These are phyloP conservation scores for Zophobas morio DNA, from an alignment of 1,140 invertebrate species.

Conservation along the genomic window DNA sequence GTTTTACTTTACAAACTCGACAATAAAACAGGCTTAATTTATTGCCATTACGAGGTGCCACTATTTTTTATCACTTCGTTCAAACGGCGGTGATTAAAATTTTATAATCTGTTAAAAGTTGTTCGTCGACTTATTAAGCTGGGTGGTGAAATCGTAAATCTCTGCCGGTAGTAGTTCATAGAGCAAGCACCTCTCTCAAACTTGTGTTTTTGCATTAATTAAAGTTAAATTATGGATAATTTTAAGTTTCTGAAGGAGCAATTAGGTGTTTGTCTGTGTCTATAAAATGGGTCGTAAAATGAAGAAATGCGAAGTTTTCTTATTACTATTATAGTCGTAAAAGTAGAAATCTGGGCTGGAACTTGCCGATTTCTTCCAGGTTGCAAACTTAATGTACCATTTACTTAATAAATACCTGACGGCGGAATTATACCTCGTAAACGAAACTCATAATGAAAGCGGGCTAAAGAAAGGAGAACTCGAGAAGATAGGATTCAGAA, in stretches of 20 bases:
- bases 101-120: constrained; percentile 39
- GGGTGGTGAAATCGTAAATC: constrained; percentile 13
- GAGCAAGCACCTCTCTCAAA: constrained; percentile 9
- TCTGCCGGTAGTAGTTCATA: constrained; percentile 9
- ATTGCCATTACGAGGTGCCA: neutral
- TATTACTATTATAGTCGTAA: no score
- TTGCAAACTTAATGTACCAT: no score
- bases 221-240: constrained; percentile 15
- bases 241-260: constrained; percentile 4
- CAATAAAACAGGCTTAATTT: neutral
- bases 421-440: no score
- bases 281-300: neutral
- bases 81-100: constrained; percentile 21
- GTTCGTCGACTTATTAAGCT: constrained; percentile 2
- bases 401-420: no score
- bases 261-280: no score
- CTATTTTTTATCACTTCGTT: constrained; percentile 10
- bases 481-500: no score
- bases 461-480: no score
- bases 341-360: no score
- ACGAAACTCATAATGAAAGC: no score
- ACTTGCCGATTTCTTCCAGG: no score
- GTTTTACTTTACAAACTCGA: neutral
- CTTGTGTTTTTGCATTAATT: constrained; percentile 32
- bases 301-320: no score